phyloP scores from a whole-genome alignment of 2,888 invertebrate species.

The Lepidonotus clava region DNA sequence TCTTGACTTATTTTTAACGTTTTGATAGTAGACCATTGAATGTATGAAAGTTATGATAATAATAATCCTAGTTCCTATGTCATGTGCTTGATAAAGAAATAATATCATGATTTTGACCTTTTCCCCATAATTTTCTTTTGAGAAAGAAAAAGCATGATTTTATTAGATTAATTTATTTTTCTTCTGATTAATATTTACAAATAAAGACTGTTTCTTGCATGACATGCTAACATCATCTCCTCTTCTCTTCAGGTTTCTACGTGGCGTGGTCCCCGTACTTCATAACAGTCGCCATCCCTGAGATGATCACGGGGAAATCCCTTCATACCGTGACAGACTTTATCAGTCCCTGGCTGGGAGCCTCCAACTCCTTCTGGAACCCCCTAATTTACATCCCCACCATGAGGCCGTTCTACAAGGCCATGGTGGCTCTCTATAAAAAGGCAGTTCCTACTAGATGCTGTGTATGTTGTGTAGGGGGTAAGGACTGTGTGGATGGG shows the following conservation, averaged over 20 bases:
- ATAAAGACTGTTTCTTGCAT: too few relatives aligned
- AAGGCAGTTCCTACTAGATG: neutral
- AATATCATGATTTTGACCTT: too few relatives aligned
- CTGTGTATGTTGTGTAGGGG: neutral
- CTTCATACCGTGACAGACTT: conserved; percentile 13
- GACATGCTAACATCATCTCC: too few relatives aligned
- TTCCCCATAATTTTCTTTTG: too few relatives aligned
- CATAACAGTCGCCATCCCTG: conserved; percentile 30
- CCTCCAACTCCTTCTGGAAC: conserved; percentile 50
- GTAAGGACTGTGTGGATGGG: neutral
- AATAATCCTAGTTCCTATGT: too few relatives aligned
- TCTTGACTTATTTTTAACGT: too few relatives aligned
- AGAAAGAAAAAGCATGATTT: too few relatives aligned
- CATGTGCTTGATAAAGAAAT: too few relatives aligned
- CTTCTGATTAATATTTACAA: too few relatives aligned
- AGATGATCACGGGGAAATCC: conserved; percentile 4
- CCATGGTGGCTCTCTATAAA: neutral
- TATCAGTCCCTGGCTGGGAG: conserved; percentile 37
- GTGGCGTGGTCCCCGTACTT: conserved; percentile 32
- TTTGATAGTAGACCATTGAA: too few relatives aligned
- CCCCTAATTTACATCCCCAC: conserved; percentile 35
- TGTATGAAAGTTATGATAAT: too few relatives aligned
- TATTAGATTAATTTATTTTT: too few relatives aligned
- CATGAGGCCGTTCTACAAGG: conserved; percentile 44
- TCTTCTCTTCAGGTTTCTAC: conserved; percentile 25